These are phyloP conservation scores for Rhinatrema bivittatum DNA, from an alignment of 2,797 vertebrate genomes.

Conservation along the genomic window DNA sequence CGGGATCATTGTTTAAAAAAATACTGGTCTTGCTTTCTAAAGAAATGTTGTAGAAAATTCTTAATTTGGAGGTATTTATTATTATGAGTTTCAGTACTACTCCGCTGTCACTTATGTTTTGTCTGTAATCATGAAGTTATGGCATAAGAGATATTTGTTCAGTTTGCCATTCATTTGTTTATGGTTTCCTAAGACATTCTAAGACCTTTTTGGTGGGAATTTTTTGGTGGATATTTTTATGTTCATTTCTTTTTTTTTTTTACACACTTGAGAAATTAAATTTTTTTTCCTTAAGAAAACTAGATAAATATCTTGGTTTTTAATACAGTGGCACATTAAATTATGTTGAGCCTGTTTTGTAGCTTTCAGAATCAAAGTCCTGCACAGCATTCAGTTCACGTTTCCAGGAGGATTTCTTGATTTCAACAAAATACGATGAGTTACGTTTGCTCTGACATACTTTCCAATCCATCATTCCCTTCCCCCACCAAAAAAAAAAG, in stretches of 20 bases:
- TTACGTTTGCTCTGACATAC: slow-evolving; percentile 28
- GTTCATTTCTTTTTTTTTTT: slow-evolving; percentile 21
- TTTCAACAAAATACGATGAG: slow-evolving; percentile 25
- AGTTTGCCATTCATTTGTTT: slow-evolving; percentile 25
- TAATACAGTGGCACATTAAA: slow-evolving; percentile 23
- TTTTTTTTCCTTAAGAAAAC: slow-evolving; percentile 32
- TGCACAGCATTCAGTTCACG: slow-evolving; percentile 31
- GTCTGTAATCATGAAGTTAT: slow-evolving; percentile 31
- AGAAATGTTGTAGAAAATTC: slow-evolving; percentile 54
- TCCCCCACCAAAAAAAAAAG: too few species aligned
- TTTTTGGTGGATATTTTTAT: too few species aligned
- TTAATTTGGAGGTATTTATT: slow-evolving; percentile 71
- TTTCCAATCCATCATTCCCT: too few species aligned
- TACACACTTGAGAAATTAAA: slow-evolving; percentile 40
- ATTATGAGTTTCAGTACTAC: slow-evolving; percentile 39
- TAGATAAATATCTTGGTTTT: slow-evolving; percentile 15
- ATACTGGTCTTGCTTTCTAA: slow-evolving; percentile 43
- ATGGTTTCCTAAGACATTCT: slow-evolving; percentile 29
- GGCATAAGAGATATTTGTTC: slow-evolving; percentile 32
- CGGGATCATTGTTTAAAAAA: slow-evolving; percentile 36
- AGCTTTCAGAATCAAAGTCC: too few species aligned
- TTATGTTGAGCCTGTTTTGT: slow-evolving; percentile 29
- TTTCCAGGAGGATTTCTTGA: slow-evolving; percentile 47
- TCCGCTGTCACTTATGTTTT: slow-evolving; percentile 36
- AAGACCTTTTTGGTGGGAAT: too few species aligned